A percentile compares a stretch with the other conserved stretches of the same genome.
Evolutionary conservation across 2,113 vertebrate species (phyloP).

Genomic region (Toxotes jaculatrix): DNA sequence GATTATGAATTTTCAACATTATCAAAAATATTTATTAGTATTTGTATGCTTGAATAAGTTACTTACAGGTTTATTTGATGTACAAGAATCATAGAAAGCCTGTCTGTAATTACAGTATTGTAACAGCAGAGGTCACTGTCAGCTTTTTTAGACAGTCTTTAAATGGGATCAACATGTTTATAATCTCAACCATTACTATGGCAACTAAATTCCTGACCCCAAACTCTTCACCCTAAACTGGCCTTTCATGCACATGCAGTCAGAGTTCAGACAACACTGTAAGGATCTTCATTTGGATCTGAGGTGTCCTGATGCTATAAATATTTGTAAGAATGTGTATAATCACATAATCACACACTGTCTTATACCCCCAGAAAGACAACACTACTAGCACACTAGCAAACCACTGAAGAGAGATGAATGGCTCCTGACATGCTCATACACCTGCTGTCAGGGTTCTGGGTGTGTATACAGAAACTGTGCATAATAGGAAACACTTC

Average conservation of each 20-base stretch:
- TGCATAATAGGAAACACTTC: too few relatives aligned
- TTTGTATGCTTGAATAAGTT: neutral
- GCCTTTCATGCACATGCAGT: neutral
- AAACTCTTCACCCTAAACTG: neutral
- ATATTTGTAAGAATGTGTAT: neutral
- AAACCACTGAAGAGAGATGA: too few relatives aligned
- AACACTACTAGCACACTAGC: too few relatives aligned
- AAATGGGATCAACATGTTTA: neutral
- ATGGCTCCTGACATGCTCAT: too few relatives aligned
- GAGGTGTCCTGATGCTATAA: too few relatives aligned
- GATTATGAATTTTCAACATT: neutral
- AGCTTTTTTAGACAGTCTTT: too few relatives aligned
- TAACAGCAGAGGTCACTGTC: slow-evolving; percentile 29
- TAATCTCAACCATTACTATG: neutral
- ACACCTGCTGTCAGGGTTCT: too few relatives aligned
- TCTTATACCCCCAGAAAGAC: too few relatives aligned
- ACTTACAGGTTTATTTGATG: neutral
- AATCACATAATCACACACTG: neutral
- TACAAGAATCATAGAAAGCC: neutral
- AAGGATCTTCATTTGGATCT: too few relatives aligned
- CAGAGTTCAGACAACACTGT: neutral
- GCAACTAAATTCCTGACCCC: neutral
- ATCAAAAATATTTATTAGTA: neutral
- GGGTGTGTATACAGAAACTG: too few relatives aligned
- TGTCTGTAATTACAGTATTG: neutral